Evolutionary conservation across 2,888 invertebrate species (phyloP).

Genomic region (Lottia scabra): DNA sequence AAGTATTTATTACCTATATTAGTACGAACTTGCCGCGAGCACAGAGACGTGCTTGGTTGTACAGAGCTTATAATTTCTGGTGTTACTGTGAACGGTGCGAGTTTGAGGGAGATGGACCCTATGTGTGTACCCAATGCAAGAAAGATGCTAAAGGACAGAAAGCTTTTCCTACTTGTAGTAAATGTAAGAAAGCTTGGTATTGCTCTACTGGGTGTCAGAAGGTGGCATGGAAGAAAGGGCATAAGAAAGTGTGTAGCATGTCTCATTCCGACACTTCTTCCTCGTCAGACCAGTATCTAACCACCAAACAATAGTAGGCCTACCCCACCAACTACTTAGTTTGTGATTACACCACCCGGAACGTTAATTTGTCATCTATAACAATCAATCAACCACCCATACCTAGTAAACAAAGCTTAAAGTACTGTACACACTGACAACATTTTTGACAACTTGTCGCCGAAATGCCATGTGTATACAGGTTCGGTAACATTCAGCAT

Average conservation of each 20-base stretch:
- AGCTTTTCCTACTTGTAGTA: constrained; percentile 41
- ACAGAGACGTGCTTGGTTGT: constrained; percentile 46
- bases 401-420: no score
- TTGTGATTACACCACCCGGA: no score
- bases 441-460: no score
- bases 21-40: constrained; percentile 38
- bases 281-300: constrained; percentile 19
- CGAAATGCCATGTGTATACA: no score
- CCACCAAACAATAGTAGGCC: no score
- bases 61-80: constrained; percentile 54
- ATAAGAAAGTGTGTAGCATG: constrained; percentile 52
- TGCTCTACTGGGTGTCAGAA: constrained; percentile 53
- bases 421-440: no score
- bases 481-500: no score
- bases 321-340: no score
- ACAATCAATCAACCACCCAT: no score
- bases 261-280: constrained; percentile 37
- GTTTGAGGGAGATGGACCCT: constrained; percentile 50
- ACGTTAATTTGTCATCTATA: no score
- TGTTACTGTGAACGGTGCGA: constrained; percentile 50
- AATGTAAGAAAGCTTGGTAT: constrained; percentile 54
- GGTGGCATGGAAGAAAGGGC: constrained; percentile 53
- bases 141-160: constrained; percentile 32
- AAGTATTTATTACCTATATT: constrained; percentile 48
- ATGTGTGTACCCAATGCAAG: constrained; percentile 44